phyloP scores from a whole-genome alignment of 2,113 vertebrate genomes.

The Cinclus cinclus region DNA sequence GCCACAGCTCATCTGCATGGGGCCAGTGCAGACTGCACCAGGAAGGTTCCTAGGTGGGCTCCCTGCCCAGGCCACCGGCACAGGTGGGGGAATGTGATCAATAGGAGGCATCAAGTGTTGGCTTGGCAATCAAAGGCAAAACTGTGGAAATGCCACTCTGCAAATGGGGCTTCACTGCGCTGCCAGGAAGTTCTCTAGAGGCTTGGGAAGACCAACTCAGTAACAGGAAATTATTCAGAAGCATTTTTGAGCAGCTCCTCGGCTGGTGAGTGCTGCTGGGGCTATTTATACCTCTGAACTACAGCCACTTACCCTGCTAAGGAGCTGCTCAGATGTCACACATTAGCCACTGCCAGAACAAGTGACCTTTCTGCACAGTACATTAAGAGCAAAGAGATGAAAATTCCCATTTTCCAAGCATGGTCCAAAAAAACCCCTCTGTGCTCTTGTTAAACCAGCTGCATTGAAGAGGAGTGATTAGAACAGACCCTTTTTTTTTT shows the following conservation, averaged over 20 bases:
- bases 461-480: conserved; percentile 30
- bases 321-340: conserved; percentile 27
- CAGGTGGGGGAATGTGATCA: background rate
- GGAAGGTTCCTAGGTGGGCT: background rate
- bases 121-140: background rate
- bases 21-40: accelerated
- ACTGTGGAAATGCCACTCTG: background rate
- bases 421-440: conserved; percentile 33
- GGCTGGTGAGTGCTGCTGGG: background rate
- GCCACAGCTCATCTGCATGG: accelerated
- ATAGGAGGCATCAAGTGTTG: background rate
- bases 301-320: background rate
- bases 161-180: background rate
- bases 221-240: conserved; percentile 44
- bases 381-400: background rate
- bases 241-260: background rate
- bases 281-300: conserved; percentile 9
- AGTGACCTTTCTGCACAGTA: conserved; percentile 17
- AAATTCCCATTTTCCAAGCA: conserved; percentile 26
- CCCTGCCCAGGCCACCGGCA: accelerated
- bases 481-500: background rate
- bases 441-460: conserved; percentile 55
- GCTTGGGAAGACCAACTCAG: background rate
- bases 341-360: background rate
- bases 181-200: conserved; percentile 40